Evolutionary conservation across 1,140 invertebrate species (phyloP).

Genomic region (Rhizoglyphus robini): DNA sequence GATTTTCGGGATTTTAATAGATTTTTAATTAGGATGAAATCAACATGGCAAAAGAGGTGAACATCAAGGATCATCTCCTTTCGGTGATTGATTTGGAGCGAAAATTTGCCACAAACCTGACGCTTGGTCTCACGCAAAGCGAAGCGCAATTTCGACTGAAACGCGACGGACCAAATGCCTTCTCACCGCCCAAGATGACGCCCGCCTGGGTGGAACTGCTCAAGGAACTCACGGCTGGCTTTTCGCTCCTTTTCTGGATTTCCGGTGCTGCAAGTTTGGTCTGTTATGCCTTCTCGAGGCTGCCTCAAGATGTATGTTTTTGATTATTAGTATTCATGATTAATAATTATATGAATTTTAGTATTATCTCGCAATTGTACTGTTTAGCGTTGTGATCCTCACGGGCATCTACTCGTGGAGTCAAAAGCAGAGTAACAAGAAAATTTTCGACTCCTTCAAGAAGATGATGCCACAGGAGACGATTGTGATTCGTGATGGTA

Average conservation of each 20-base stretch:
- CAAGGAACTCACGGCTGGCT: conserved; percentile 9
- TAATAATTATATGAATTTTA: too few relatives aligned
- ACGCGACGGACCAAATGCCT: conserved; percentile 16
- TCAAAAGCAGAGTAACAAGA: conserved; percentile 32
- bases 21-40: too few relatives aligned
- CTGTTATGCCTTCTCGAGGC: not conserved
- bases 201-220: not conserved
- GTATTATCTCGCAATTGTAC: conserved; percentile 28
- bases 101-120: conserved; percentile 16
- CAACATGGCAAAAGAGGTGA: conserved; percentile 4
- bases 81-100: not conserved
- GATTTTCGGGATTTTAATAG: too few relatives aligned
- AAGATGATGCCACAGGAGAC: conserved; percentile 49
- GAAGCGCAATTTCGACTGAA: conserved; percentile 12
- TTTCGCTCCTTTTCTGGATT: conserved; percentile 16
- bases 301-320: not conserved
- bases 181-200: conserved; percentile 9
- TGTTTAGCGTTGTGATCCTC: conserved; percentile 31
- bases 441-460: conserved; percentile 24
- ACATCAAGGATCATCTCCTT: too few relatives aligned
- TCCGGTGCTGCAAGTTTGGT: conserved; percentile 31
- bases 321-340: conserved; percentile 27
- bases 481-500: conserved; percentile 79
- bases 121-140: not conserved
- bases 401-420: conserved; percentile 33